Conservation (phyloP, 1,140 invertebrate genomes). For the Heliconius hewitsoni region DNA sequence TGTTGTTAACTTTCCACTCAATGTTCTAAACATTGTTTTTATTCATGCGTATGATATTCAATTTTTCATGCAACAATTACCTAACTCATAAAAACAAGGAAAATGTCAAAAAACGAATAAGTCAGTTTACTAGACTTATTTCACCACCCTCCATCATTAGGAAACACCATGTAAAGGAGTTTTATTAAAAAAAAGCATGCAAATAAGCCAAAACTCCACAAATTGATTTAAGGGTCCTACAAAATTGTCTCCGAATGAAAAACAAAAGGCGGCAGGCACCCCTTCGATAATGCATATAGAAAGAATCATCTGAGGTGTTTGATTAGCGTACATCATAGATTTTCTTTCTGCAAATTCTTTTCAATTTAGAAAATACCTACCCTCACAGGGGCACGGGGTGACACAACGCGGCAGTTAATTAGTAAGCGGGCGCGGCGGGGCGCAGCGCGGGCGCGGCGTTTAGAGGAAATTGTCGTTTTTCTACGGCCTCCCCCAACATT, state of each 20-base stretch:
- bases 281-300: slow-evolving; percentile 2
- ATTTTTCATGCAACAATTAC: slow-evolving; percentile 3
- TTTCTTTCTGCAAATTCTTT: slow-evolving; percentile 38
- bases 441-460: slow-evolving; percentile 77
- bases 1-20: background rate
- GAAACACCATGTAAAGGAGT: background rate
- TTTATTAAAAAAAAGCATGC: background rate
- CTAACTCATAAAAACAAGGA: background rate
- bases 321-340: slow-evolving; percentile 14
- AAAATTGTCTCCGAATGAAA: slow-evolving; percentile 8
- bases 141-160: slow-evolving; percentile 3
- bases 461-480: slow-evolving; percentile 81
- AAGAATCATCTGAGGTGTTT: slow-evolving; percentile 8
- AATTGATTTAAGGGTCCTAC: slow-evolving; percentile 3
- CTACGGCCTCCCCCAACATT: slow-evolving; percentile 75
- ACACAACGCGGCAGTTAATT: slow-evolving; percentile 81
- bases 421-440: slow-evolving; percentile 77
- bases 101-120: background rate
- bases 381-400: slow-evolving; percentile 74
- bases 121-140: slow-evolving; percentile 1
- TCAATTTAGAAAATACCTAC: slow-evolving; percentile 62
- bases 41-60: background rate
- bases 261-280: slow-evolving; percentile 2
- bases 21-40: background rate
- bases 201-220: background rate